Evolutionary conservation across 2,888 invertebrate species (phyloP).

Genomic region (Eristalinus sepulchralis): DNA sequence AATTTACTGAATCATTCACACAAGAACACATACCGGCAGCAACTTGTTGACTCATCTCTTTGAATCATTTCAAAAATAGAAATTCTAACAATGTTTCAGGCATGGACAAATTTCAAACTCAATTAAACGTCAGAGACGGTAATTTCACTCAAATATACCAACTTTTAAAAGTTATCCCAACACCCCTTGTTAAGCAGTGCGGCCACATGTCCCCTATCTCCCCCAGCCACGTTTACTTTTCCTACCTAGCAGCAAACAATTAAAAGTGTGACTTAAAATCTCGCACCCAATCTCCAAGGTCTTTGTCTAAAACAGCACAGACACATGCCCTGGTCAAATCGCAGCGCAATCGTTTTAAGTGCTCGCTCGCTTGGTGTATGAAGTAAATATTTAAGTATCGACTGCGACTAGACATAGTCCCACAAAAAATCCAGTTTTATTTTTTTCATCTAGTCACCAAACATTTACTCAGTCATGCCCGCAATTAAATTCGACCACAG

Average conservation of each 20-base stretch:
- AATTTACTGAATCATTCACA: too few relatives aligned
- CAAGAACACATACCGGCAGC: too few relatives aligned
- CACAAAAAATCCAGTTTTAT: not conserved
- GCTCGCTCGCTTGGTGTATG: not conserved
- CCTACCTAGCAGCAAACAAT: not conserved
- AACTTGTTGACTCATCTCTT: too few relatives aligned
- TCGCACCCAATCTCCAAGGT: not conserved
- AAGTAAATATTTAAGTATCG: not conserved
- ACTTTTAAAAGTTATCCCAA: too few relatives aligned
- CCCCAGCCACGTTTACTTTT: not conserved
- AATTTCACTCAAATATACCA: too few relatives aligned
- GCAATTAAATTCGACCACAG: not conserved
- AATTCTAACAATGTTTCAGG: too few relatives aligned
- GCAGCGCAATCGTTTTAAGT: not conserved
- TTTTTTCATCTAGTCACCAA: not conserved
- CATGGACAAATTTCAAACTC: too few relatives aligned
- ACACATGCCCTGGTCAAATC: not conserved
- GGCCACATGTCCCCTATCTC: not conserved
- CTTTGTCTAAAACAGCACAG: not conserved
- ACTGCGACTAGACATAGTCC: not conserved
- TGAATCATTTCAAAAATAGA: too few relatives aligned
- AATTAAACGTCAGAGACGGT: too few relatives aligned
- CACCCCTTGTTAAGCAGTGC: not conserved
- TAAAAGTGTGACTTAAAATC: not conserved
- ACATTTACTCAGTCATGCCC: not conserved